These are phyloP conservation scores for Meloidogyne hapla DNA, from an alignment of 1,140 invertebrate species.

Conservation along the genomic window DNA sequence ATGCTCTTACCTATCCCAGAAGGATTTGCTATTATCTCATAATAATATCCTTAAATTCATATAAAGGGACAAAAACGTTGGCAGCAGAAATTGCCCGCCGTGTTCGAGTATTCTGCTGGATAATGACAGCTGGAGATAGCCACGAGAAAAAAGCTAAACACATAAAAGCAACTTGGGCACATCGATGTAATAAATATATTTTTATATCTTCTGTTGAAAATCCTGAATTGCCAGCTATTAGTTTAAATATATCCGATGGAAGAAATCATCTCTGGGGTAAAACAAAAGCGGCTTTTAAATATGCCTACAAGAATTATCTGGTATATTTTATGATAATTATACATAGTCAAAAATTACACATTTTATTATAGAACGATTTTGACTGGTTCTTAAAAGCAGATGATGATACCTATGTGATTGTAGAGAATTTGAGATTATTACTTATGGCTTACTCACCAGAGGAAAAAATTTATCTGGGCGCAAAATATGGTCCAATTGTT, in stretches of 20 bases:
- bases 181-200: slow-evolving; percentile 76
- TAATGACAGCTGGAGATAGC: slow-evolving; percentile 86
- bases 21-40: too few relatives aligned
- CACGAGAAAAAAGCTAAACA: slow-evolving; percentile 78
- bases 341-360: not conserved
- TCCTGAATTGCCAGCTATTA: slow-evolving; percentile 63
- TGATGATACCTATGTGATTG: slow-evolving; percentile 62
- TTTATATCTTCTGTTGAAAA: slow-evolving; percentile 41
- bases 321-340: slow-evolving; percentile 37
- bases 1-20: too few relatives aligned
- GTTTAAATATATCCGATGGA: slow-evolving; percentile 75
- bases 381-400: slow-evolving; percentile 64
- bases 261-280: slow-evolving; percentile 83
- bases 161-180: slow-evolving; percentile 89
- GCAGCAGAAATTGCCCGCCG: slow-evolving; percentile 75
- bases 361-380: slow-evolving; percentile 52
- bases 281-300: slow-evolving; percentile 84
- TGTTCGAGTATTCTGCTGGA: slow-evolving; percentile 83
- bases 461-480: slow-evolving; percentile 63
- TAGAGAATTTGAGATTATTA: slow-evolving; percentile 54
- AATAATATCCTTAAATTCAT: not conserved
- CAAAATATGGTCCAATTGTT: slow-evolving; percentile 40
- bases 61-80: slow-evolving; percentile 67
- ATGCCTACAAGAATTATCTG: slow-evolving; percentile 65
- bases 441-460: slow-evolving; percentile 47